Conservation (phyloP, 1,140 invertebrate genomes). For the Hydropsyche tenuis region DNA sequence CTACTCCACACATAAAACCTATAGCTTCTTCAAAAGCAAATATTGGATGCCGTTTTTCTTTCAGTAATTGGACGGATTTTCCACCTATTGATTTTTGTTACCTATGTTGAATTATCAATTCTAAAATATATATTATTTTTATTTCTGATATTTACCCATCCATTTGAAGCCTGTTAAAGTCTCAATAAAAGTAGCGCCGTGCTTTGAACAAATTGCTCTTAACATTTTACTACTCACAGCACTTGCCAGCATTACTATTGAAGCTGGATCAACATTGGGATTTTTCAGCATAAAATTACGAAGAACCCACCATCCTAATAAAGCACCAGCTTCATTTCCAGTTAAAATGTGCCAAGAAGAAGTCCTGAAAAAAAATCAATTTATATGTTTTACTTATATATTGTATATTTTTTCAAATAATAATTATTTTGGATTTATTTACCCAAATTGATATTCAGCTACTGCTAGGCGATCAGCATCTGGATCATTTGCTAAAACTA, state of each 20-base stretch:
- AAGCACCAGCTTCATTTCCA: constrained; percentile 94
- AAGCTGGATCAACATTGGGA: constrained; percentile 58
- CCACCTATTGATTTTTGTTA: constrained; percentile 66
- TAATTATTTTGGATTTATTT: constrained; percentile 38
- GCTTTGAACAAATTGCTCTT: constrained; percentile 78
- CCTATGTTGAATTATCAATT: not conserved
- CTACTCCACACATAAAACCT: constrained; percentile 91
- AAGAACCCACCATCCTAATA: constrained; percentile 95
- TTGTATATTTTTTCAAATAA: not conserved
- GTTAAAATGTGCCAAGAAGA: constrained; percentile 86
- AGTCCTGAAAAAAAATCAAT: not conserved
- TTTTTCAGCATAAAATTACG: constrained; percentile 64
- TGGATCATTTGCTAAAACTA: constrained; percentile 98
- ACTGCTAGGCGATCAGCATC: constrained; percentile 96
- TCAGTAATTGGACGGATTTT: constrained; percentile 74
- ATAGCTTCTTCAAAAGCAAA: constrained; percentile 97
- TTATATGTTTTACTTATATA: too few relatives aligned
- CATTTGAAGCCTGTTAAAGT: constrained; percentile 99
- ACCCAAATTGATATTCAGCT: constrained; percentile 76
- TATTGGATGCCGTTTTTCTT: constrained; percentile 76
- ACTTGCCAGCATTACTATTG: constrained; percentile 82
- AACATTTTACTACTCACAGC: constrained; percentile 98
- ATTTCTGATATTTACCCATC: constrained; percentile 76
- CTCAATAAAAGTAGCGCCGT: constrained; percentile 89
- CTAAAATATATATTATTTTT: not conserved